Evolutionary conservation across 92 coral and sea anemone species (phyloP), one percentile per base, ranked within the genome.

Genomic region (Meandrina meandrites): DNA sequence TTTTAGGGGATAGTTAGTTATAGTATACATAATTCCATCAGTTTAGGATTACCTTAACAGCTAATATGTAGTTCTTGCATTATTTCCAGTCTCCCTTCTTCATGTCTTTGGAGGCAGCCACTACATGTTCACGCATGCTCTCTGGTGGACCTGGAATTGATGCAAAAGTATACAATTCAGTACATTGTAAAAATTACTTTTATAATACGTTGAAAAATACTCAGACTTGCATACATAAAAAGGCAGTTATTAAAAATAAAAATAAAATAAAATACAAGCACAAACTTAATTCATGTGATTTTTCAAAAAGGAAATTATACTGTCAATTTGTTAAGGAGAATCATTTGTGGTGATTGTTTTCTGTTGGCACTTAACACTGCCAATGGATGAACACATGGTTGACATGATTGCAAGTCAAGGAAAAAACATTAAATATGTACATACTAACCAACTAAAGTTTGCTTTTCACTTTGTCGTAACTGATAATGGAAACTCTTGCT

Each of bases 91-190:
- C 87, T 31, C 98, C 98, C 45, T 92, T 96, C 95, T 89, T 96
- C 98, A 96, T 96, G n/a, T 96, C 98, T 76, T 94, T 96, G 77
- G 98, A 94, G n/a, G 99, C 95, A 24, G 98, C 99, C 71, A 96
- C 99, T 47, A 96, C 99, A 83, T 96, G 99, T 88, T 96, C 99
- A 71, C 99, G 96, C 99, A 96, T 96, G 90, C 98, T 96, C 91
- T 96, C 99, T 18, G 99, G 99, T 8, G 99, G 99, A 78, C 99
- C 99, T 96, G 82, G 27, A 68, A 37, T 35, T 21, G 19, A 81
- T 13, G 24, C 28, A 58, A 5, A 58, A 19, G 27, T 19, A 58
- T 58, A 19, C 1, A 9, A 58, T 7, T 58, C 66, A 58, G n/a
- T 58, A 27, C 5, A 7, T 6, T 58, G 66, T 58, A 18, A 58